phyloP scores from a whole-genome alignment of 1,140 invertebrate genomes.

The Cydia strobilella region DNA sequence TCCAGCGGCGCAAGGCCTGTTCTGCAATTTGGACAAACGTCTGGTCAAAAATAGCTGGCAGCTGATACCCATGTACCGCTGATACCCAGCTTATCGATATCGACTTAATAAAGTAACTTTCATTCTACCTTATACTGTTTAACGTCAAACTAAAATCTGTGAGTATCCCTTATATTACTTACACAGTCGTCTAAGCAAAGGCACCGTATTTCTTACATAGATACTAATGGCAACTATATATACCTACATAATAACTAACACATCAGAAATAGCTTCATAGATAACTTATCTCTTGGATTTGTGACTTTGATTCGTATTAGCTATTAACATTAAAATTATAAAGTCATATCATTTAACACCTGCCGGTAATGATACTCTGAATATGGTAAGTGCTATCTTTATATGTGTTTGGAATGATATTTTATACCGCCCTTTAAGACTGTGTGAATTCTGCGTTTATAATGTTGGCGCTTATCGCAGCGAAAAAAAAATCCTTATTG shows the following conservation, averaged over 20 bases:
- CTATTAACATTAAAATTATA: slow-evolving; percentile 17
- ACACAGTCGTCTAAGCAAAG: neutral
- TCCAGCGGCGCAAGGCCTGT: too few species aligned
- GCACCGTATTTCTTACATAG: neutral
- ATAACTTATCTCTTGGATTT: slow-evolving; percentile 35
- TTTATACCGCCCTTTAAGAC: neutral
- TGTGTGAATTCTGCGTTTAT: neutral
- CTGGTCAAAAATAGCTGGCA: too few species aligned
- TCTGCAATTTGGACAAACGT: too few species aligned
- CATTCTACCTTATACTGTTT: too few species aligned
- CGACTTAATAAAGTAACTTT: too few species aligned
- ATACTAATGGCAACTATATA: slow-evolving; percentile 32
- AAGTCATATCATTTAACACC: neutral
- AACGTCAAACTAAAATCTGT: neutral
- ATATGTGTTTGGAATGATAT: neutral
- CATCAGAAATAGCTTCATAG: slow-evolving; percentile 33
- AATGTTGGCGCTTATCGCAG: neutral
- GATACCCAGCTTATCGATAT: too few species aligned
- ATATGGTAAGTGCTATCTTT: neutral
- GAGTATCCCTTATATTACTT: neutral
- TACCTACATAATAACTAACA: slow-evolving; percentile 26
- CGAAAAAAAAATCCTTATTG: neutral
- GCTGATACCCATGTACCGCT: too few species aligned
- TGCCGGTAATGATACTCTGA: neutral
- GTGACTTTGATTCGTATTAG: neutral